Evolutionary conservation across 2,113 vertebrate species (phyloP).

Genomic region (Crotalus tigris): DNA sequence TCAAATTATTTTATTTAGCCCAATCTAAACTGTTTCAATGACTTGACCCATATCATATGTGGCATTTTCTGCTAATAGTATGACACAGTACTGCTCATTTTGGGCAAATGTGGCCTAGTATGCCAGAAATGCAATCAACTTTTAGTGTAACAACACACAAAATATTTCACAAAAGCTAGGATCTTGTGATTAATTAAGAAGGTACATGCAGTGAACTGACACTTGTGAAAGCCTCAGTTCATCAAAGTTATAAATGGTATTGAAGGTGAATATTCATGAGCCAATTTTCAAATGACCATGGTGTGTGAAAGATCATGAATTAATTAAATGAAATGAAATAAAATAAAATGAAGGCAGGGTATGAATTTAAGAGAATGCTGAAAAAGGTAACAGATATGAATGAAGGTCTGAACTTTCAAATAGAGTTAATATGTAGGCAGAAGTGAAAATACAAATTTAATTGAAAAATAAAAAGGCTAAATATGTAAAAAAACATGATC

Average conservation of each 20-base stretch:
- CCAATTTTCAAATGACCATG: neutral
- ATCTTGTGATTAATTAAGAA: neutral
- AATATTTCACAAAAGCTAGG: neutral
- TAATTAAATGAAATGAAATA: neutral
- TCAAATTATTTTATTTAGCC: neutral
- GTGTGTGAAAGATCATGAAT: neutral
- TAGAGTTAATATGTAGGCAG: neutral
- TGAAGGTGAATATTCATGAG: neutral
- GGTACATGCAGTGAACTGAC: neutral
- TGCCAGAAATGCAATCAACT: neutral
- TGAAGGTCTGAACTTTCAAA: neutral
- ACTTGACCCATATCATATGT: neutral
- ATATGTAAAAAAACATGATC: neutral
- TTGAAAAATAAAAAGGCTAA: neutral
- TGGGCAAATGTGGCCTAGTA: neutral
- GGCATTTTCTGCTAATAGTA: neutral
- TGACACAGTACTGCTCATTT: neutral
- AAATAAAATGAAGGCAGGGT: neutral
- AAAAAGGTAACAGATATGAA: neutral
- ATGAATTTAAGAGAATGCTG: neutral
- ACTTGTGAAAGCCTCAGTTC: neutral
- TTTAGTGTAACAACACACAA: neutral
- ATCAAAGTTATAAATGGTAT: neutral
- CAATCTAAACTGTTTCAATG: neutral
- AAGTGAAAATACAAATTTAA: neutral